Evolutionary conservation across 1,140 invertebrate genomes (phyloP), one percentile per base, ranked within the genome.

Genomic region (Macrobrachium rosenbergii): DNA sequence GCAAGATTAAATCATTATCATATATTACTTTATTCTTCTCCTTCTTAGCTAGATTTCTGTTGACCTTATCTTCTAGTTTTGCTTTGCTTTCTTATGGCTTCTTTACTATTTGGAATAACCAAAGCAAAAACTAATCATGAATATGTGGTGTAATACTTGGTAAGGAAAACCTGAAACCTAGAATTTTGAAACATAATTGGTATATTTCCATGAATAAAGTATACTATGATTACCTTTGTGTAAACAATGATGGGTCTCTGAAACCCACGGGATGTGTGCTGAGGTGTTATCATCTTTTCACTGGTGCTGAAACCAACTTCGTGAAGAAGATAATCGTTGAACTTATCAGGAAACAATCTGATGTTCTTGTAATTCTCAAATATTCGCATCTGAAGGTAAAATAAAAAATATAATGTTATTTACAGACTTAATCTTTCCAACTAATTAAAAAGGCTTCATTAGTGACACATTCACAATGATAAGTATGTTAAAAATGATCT

Each of bases 261-360:
- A 91, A 99, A 99, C 11, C 97, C 98, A 93, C 97, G 97, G 64
- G 95, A 95, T 80, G 95, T 94, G 92, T 99, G 96, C 59, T 95
- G 93, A 12, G 97, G 96, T 52, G 96, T 95, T 16, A 95, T 96
- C 37, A 99, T 91, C 0, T 96, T 94, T 90, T 97, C 96, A 91
- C 96, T 97, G 90, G 96, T 96, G 89, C 94, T 95, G 92, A 99
- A 99, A 6, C 98, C 98, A 23, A 99, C 96, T 91, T 98, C 96
- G n/a, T 96, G 97, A 1, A 99, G 92, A 37, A 99, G 93, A 92
- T 97, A 99, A 84, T 98, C 95, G 11, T 96, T 95, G 91, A 99
- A 99, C 89, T 96, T 95, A 76, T 97, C 95, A 0, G 98, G 98
- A 88, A 95, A 95, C 90, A 99, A 94, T 90, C 96, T 94, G 80